Evolutionary conservation across 2,797 vertebrate species (phyloP).

Genomic region (Enteromius afrohamiltoni): DNA sequence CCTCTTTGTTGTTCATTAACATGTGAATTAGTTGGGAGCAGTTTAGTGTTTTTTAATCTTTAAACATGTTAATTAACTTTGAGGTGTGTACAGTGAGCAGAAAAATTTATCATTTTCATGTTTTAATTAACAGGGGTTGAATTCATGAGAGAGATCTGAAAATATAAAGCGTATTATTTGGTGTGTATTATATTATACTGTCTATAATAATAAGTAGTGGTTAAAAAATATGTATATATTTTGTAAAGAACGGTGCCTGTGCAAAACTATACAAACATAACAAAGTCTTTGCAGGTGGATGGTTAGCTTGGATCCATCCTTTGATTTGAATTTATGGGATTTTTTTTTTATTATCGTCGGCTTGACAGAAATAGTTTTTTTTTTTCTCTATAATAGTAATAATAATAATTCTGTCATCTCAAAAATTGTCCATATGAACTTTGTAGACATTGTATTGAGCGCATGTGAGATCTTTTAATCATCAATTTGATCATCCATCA

Average conservation of each 20-base stretch:
- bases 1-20: slow-evolving; percentile 65
- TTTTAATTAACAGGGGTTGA: neutral
- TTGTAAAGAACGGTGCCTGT: too few species aligned
- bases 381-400: neutral
- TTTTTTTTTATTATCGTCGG: too few species aligned
- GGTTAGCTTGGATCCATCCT: too few species aligned
- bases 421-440: neutral
- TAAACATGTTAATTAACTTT: slow-evolving; percentile 74
- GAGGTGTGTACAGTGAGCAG: slow-evolving; percentile 21
- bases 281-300: too few species aligned
- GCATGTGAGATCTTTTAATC: too few species aligned
- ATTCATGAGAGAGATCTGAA: neutral
- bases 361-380: neutral
- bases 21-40: slow-evolving; percentile 40
- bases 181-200: too few species aligned
- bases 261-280: too few species aligned
- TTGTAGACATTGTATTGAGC: too few species aligned
- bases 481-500: too few species aligned
- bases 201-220: too few species aligned
- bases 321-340: too few species aligned
- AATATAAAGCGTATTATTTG: neutral
- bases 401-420: neutral
- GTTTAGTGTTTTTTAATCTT: slow-evolving; percentile 66
- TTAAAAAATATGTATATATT: too few species aligned
- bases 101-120: slow-evolving; percentile 12